Evolutionary conservation across 2,888 invertebrate species (phyloP), one percentile per base, ranked within the genome.

Genomic region (Lordiphosa fenestrarum): DNA sequence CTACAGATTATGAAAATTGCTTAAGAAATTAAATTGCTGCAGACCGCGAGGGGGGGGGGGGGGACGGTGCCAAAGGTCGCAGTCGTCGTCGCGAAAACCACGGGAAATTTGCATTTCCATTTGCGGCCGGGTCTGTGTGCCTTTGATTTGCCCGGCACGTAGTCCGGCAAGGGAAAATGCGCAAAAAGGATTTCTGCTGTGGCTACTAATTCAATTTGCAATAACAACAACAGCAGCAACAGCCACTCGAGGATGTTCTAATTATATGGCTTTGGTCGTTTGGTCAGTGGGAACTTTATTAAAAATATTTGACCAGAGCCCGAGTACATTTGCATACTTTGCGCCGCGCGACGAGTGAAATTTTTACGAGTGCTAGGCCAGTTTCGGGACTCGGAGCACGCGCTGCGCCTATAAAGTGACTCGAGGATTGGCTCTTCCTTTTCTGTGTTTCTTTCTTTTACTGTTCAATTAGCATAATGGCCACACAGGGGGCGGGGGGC

Each of bases 391-490:
- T 61, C 82, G 33, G 37, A 74, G 83, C 78, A 80, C 85, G 83
- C 85, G 69, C 66, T 21, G 41, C 15, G 80, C 68, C 85, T 78
- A 80, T 80, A 80, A 80, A 80, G 63, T 78, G 75, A 61, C 76
- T 60, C 39, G 42, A 48, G 36, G 21, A 30, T 30, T 30, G 30
- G 30, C 15, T 60, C 50, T 49, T 42, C 25, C 13, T 35, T 40
- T 36, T 42, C 12, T 5, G 19, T 53, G n/a, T n/a, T n/a, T 41
- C 49, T 53, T 66, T 66, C 66, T 80, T 80, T 80, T 85, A 81
- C 86, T 86, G 85, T 85, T 85, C 87, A 86, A 85, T 85, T 85
- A 85, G 85, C 87, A 85, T 85, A 86, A 85, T 86, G 74, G 82
- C 69, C 81, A 59, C 73, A 77, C 73, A 74, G 73, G 71, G 65